Evolutionary conservation across 2,888 invertebrate genomes (phyloP).

Genomic region (Eremobia ochroleuca): DNA sequence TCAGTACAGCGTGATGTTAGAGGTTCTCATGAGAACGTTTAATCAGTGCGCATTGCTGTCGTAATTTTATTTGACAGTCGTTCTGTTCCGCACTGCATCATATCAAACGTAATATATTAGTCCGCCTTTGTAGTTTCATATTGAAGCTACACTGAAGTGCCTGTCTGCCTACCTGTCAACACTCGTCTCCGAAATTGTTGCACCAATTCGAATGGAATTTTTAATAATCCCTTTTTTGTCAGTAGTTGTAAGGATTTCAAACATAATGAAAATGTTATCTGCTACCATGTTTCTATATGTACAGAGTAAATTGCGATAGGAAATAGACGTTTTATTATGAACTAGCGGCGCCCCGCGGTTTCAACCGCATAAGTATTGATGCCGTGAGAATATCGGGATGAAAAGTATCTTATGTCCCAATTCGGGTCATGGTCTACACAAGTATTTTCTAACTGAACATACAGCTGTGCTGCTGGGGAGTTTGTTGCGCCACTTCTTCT

Average conservation of each 20-base stretch:
- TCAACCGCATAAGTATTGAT: background rate
- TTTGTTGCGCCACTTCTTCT: too few species aligned
- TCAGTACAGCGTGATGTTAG: conserved; percentile 20
- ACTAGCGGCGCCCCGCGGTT: background rate
- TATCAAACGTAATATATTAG: conserved; percentile 51
- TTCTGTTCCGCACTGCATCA: conserved; percentile 62
- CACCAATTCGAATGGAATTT: conserved; percentile 43
- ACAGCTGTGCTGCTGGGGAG: too few species aligned
- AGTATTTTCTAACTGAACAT: too few species aligned
- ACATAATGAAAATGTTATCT: background rate
- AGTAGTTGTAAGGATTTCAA: background rate
- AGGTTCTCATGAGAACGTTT: conserved; percentile 72
- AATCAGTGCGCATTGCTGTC: conserved; percentile 72
- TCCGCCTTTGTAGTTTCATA: conserved; percentile 57
- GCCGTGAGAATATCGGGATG: background rate
- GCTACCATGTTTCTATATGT: background rate
- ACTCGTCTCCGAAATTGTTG: conserved; percentile 37
- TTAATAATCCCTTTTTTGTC: conserved; percentile 31
- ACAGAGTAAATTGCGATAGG: too few species aligned
- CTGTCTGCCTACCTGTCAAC: conserved; percentile 57
- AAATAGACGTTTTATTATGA: background rate
- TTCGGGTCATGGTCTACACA: background rate
- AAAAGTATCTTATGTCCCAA: background rate
- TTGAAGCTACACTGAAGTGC: conserved; percentile 43
- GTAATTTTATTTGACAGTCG: conserved; percentile 76